These are phyloP conservation scores for Sprattus sprattus DNA, from an alignment of 2,113 vertebrate genomes.

Conservation along the genomic window DNA sequence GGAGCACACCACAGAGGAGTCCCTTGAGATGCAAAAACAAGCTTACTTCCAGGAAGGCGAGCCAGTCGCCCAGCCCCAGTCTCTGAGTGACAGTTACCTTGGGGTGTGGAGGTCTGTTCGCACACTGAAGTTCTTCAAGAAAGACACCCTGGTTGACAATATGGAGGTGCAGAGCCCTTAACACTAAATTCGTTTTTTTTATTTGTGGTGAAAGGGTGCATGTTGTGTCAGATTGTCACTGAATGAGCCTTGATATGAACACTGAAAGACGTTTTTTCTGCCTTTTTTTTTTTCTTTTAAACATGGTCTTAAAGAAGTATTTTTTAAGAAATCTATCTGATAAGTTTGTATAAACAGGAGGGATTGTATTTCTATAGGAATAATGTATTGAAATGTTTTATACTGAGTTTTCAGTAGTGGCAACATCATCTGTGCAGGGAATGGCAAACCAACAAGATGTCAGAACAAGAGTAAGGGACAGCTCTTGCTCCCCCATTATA, in stretches of 20 bases:
- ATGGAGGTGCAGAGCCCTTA: conserved; percentile 91
- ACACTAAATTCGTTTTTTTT: conserved; percentile 43
- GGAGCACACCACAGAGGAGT: conserved; percentile 44
- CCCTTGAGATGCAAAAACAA: conserved; percentile 65
- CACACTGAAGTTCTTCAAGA: conserved; percentile 82
- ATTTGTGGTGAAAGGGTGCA: conserved; percentile 41
- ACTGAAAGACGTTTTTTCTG: conserved; percentile 32
- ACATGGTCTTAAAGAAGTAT: conserved; percentile 30
- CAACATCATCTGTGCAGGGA: background rate
- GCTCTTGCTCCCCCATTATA: background rate
- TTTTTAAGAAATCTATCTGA: conserved; percentile 44
- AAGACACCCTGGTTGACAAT: conserved; percentile 87
- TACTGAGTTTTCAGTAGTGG: conserved; percentile 35
- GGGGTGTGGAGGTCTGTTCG: conserved; percentile 88
- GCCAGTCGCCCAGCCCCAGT: conserved; percentile 42
- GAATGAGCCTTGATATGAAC: conserved; percentile 35
- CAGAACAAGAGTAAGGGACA: background rate
- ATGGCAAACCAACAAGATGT: background rate
- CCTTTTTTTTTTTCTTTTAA: conserved; percentile 31
- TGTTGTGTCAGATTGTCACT: conserved; percentile 44
- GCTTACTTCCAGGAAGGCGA: conserved; percentile 49
- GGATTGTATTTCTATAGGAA: conserved; percentile 29
- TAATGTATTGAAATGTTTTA: conserved; percentile 32
- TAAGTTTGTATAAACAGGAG: conserved; percentile 43
- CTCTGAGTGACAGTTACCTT: conserved; percentile 79